Base-by-base conservation (phyloP, 2,113 vertebrate genomes). In the Mugil cephalus region DNA sequence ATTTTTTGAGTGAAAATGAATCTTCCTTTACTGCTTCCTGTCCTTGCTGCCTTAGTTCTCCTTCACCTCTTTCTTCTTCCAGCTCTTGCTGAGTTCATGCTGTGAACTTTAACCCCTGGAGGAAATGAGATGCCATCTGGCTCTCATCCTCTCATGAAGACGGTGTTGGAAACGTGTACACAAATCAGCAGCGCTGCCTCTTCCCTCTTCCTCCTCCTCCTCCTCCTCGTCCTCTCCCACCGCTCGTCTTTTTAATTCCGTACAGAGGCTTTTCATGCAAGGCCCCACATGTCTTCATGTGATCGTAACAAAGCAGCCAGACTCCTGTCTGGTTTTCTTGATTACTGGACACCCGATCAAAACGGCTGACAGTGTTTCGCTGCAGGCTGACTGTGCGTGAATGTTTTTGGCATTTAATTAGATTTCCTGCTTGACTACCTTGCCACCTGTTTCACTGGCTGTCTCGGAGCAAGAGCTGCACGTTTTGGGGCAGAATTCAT, bases 101-200 rank as follows among this genome's bases (percentile, higher is more conserved):
- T 38, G 46, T 74, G 77, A 81, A 34, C 85, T 79, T 79, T 60
- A 43, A 85, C 68, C 65, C 65, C 46, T 18, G 1, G 36, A 84
- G 80, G 69, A 82, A 82, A 62, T 34, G 51, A 69, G 69, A 19
- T 30, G 34, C 39, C 83, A 81, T 56, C 74, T 83, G 77, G 74
- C 71, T 42, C 58, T 74, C 71, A 65, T 82, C 74, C 77, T 77
- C 63, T 54, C 53, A 6, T 35, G 55, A 21, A 68, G 63, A 43
- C 13, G 10, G 5, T 4, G 15, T 10, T 8, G 39, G 79, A 56
- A 80, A 59, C 3, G 7, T 9, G 15, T 17, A 60, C 46, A 43
- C 42, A 42, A 65, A 52, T 71, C 35, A 1, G 35, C 0, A n/a
- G 6, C 40, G 10, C 9, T 30, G 17, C 61, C 17, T 11, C 35